Evolutionary conservation across 1,140 invertebrate species (phyloP).

Genomic region (Limonius californicus): DNA sequence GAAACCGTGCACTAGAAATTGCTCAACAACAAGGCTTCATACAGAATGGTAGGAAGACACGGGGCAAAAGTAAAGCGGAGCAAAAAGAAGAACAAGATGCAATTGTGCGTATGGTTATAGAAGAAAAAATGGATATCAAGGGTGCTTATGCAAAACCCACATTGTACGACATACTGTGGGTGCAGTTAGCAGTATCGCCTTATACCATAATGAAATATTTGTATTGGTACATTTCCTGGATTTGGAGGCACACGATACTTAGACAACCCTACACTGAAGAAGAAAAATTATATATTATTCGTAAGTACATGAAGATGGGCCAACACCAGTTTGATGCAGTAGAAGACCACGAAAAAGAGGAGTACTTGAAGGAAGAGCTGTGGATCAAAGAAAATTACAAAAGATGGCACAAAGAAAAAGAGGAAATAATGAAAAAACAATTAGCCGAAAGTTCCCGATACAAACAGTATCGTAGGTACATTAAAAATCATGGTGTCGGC

Average conservation of each 20-base stretch:
- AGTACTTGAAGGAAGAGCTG: conserved; percentile 70
- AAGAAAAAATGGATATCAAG: conserved; percentile 87
- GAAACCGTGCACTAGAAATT: conserved; percentile 75
- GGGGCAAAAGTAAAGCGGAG: conserved; percentile 63
- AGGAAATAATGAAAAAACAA: conserved; percentile 77
- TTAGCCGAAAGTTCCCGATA: conserved; percentile 73
- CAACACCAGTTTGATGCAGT: conserved; percentile 65
- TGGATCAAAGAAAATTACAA: conserved; percentile 79
- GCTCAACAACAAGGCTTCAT: conserved; percentile 68
- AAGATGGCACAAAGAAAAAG: conserved; percentile 75
- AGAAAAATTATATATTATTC: conserved; percentile 80
- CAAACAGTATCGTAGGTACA: conserved; percentile 74
- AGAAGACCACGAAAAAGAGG: conserved; percentile 69
- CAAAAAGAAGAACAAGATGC: conserved; percentile 72
- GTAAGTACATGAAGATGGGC: conserved; percentile 70
- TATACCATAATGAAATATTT: conserved; percentile 66
- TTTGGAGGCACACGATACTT: conserved; percentile 73
- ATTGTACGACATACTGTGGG: conserved; percentile 72
- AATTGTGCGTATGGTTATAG: conserved; percentile 74
- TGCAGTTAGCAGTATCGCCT: conserved; percentile 75
- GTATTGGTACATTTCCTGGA: conserved; percentile 73
- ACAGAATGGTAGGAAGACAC: conserved; percentile 52
- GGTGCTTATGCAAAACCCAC: conserved; percentile 84
- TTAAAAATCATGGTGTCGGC: conserved; percentile 74
- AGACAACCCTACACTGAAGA: conserved; percentile 74